Percentiles rank a stretch among this genome's conserved stretches.
phyloP scores from a whole-genome alignment of 2,888 invertebrate genomes.

The Hirtodrosophila trivittata region DNA sequence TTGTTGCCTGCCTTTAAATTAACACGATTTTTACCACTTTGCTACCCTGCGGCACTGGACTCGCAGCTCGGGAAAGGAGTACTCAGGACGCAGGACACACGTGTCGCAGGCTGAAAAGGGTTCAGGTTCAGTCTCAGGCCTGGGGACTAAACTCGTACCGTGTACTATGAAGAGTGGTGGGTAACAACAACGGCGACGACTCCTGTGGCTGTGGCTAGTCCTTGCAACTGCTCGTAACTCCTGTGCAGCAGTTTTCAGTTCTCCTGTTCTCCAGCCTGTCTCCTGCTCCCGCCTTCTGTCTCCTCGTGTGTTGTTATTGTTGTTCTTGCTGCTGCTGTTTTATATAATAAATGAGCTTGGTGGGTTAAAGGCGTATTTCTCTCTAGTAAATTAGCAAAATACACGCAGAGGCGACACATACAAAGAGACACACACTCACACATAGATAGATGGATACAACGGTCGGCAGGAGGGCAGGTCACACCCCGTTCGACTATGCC shows the following conservation, averaged over 20 bases:
- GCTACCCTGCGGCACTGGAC: conserved; percentile 49
- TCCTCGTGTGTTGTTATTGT: conserved; percentile 26
- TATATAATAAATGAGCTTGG: conserved; percentile 83
- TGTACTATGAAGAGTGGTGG: conserved; percentile 7
- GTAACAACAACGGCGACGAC: not conserved
- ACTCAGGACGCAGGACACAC: conserved; percentile 36
- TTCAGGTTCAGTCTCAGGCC: conserved; percentile 35
- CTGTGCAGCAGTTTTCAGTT: conserved; percentile 36
- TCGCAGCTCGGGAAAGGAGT: conserved; percentile 5
- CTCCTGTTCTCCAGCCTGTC: conserved; percentile 33
- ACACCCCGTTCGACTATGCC: conserved; percentile 41
- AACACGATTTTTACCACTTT: conserved; percentile 77
- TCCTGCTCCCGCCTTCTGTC: conserved; percentile 13
- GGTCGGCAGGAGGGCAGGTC: conserved; percentile 12
- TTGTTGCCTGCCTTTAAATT: conserved; percentile 69
- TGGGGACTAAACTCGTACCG: conserved; percentile 33
- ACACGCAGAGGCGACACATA: conserved; percentile 68
- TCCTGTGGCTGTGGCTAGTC: conserved; percentile 49
- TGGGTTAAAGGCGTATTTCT: conserved; percentile 83
- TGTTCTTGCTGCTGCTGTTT: conserved; percentile 70
- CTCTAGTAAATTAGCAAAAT: conserved; percentile 83
- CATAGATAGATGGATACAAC: conserved; percentile 1
- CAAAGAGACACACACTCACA: conserved; percentile 22
- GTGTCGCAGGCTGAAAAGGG: conserved; percentile 53
- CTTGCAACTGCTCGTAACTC: conserved; percentile 49